Evolutionary conservation across 2,797 vertebrate species (phyloP).

Genomic region (Enteromius viviparus): DNA sequence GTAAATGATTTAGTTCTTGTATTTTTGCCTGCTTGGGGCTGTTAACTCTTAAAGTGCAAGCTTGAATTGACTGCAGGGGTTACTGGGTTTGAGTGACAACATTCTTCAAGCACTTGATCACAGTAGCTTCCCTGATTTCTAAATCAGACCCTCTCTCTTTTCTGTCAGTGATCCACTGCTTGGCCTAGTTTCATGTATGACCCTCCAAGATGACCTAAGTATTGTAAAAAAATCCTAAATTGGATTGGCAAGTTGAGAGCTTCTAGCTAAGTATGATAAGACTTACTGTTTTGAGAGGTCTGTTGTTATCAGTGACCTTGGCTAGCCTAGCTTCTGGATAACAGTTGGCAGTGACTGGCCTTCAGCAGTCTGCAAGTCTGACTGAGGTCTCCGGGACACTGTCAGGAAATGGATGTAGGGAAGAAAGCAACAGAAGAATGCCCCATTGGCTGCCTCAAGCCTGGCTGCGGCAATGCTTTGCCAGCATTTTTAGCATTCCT

Average conservation of each 20-base stretch:
- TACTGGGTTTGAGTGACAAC: not conserved
- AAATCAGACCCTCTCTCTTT: not conserved
- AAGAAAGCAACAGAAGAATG: slow-evolving; percentile 49
- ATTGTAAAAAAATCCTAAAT: not conserved
- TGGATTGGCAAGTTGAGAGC: not conserved
- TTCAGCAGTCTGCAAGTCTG: slow-evolving; percentile 30
- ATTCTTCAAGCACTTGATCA: not conserved
- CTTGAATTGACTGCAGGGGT: not conserved
- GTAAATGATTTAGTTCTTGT: not conserved
- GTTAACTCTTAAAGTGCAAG: not conserved
- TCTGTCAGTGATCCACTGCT: slow-evolving; percentile 24
- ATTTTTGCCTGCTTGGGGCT: not conserved
- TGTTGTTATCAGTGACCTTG: slow-evolving; percentile 53
- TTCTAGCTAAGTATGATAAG: not conserved
- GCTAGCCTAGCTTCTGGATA: slow-evolving; percentile 32
- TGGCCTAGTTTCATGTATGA: slow-evolving; percentile 13
- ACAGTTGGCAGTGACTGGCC: slow-evolving; percentile 18
- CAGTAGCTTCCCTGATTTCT: slow-evolving; percentile 2
- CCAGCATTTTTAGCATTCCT: slow-evolving; percentile 54
- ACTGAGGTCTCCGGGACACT: not conserved
- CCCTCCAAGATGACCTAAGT: slow-evolving; percentile 5
- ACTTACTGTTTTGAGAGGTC: not conserved
- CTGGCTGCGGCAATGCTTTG: slow-evolving; percentile 32
- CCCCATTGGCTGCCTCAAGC: slow-evolving; percentile 23
- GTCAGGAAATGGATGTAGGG: slow-evolving; percentile 46